Percentiles rank a stretch among this genome's conserved stretches.
Evolutionary conservation across 2,888 invertebrate species (phyloP).

Genomic region (Nemurella pictetii): DNA sequence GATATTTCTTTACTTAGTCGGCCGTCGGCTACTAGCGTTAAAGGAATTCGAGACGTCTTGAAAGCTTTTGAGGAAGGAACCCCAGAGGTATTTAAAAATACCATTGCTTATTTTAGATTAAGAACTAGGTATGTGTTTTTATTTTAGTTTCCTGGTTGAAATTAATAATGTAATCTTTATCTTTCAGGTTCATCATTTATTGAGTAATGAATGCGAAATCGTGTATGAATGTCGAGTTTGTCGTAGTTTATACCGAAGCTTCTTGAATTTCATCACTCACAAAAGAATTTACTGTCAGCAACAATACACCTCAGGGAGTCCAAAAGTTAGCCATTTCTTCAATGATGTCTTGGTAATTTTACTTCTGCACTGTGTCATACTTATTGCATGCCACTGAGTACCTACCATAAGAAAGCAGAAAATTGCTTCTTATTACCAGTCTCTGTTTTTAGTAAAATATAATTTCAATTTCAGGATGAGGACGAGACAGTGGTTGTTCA

Average conservation of each 20-base stretch:
- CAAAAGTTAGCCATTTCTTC: constrained; percentile 49
- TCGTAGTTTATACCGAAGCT: constrained; percentile 80
- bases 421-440: no score
- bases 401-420: neutral
- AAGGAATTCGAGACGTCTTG: constrained; percentile 21
- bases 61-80: constrained; percentile 40
- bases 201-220: constrained; percentile 83
- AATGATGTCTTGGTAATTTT: constrained; percentile 52
- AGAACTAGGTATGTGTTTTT: neutral
- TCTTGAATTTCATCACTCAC: constrained; percentile 87
- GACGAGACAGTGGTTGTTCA: constrained; percentile 14
- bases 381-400: neutral
- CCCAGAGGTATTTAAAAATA: constrained; percentile 39
- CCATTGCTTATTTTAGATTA: neutral
- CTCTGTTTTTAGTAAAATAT: neutral
- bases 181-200: constrained; percentile 70
- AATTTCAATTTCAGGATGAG: constrained; percentile 3
- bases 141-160: no score
- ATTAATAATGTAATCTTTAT: constrained; percentile 42
- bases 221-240: constrained; percentile 90
- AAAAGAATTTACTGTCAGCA: constrained; percentile 80
- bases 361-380: neutral
- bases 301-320: constrained; percentile 51
- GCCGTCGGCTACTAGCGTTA: constrained; percentile 23
- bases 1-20: constrained; percentile 28